Evolutionary conservation across 2,797 vertebrate genomes (phyloP).

Genomic region (Orestias chungarensis): DNA sequence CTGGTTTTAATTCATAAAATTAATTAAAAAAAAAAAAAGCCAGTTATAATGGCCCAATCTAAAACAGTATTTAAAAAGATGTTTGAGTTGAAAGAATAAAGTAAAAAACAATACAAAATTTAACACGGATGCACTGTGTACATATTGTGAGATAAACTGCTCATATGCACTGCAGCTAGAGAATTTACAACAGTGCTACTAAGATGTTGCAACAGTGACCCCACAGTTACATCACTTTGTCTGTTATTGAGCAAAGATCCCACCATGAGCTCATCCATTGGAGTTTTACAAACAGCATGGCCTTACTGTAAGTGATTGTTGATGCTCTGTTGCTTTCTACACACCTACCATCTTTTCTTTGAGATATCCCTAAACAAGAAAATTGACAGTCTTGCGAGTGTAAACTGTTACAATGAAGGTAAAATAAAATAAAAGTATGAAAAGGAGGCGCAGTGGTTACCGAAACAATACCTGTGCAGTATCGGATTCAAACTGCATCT

Average conservation of each 20-base stretch:
- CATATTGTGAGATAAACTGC: neutral
- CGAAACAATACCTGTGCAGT: too few relatives aligned
- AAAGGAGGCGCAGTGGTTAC: too few relatives aligned
- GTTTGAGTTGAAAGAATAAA: constrained; percentile 16
- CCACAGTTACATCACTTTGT: neutral
- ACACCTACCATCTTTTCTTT: neutral
- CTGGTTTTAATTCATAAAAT: constrained; percentile 44
- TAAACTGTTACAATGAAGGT: neutral
- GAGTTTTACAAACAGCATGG: neutral
- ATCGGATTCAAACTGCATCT: too few relatives aligned
- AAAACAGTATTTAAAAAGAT: constrained; percentile 20
- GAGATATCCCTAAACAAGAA: neutral
- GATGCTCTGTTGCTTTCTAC: neutral
- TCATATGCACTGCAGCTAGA: neutral
- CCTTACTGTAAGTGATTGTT: neutral
- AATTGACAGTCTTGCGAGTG: neutral
- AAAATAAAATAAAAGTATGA: neutral
- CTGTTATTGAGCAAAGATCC: neutral
- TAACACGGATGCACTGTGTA: too few relatives aligned
- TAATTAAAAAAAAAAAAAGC: constrained; percentile 25
- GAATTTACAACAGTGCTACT: neutral
- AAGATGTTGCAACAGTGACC: neutral
- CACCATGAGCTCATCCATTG: neutral
- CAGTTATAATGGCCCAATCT: neutral
- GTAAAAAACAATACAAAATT: constrained; percentile 7